Conservation (phyloP, 2,797 vertebrate species). For the Otus scops region DNA sequence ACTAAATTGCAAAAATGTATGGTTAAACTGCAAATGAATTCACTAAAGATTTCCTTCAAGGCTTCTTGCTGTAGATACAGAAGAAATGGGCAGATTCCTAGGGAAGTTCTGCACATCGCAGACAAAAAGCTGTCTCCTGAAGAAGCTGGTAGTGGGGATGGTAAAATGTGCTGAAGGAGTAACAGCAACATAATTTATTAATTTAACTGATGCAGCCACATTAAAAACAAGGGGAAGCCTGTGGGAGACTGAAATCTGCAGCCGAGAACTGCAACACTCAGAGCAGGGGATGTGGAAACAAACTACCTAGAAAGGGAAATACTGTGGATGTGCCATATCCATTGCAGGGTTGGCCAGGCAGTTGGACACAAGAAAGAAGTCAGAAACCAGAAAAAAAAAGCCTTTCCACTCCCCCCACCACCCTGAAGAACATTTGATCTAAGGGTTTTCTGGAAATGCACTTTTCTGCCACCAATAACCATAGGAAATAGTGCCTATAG, state of each 20-base stretch:
- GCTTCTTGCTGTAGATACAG: background rate
- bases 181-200: background rate
- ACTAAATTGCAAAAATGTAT: background rate
- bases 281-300: background rate
- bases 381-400: background rate
- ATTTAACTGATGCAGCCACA: background rate
- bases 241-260: background rate
- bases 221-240: background rate
- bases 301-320: background rate
- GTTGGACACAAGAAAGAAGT: background rate
- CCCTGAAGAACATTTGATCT: background rate
- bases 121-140: background rate
- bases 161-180: background rate
- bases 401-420: background rate
- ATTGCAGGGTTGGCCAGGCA: background rate
- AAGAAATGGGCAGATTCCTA: background rate
- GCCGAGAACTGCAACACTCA: background rate
- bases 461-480: background rate
- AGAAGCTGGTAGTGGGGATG: background rate
- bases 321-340: background rate
- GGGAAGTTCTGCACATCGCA: background rate
- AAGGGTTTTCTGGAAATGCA: background rate
- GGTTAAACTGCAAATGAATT: background rate
- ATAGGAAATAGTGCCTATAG: background rate
- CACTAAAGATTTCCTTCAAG: background rate